Evolutionary conservation across 2,113 vertebrate species (phyloP).

Genomic region (Ibidorhyncha struthersii): DNA sequence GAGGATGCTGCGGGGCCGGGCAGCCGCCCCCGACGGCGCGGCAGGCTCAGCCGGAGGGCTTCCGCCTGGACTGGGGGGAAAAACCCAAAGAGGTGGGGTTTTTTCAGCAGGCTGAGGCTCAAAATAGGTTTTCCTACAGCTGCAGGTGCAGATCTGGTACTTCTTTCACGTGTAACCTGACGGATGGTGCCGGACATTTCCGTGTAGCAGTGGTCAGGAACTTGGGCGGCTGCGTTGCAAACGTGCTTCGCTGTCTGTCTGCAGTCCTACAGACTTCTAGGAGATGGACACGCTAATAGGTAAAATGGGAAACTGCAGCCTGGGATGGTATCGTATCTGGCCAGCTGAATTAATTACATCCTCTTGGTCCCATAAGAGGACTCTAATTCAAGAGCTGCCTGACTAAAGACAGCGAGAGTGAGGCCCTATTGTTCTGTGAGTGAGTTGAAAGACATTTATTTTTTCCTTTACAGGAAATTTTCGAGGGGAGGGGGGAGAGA

Average conservation of each 20-base stretch:
- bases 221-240: background rate
- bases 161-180: background rate
- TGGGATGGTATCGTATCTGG: background rate
- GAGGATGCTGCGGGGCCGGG: background rate
- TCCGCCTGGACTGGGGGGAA: background rate
- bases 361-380: background rate
- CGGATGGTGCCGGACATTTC: background rate
- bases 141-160: background rate
- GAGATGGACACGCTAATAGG: background rate
- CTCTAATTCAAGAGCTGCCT: background rate
- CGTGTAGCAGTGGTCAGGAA: rapidly evolving
- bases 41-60: background rate
- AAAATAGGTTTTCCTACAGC: background rate
- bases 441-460: background rate
- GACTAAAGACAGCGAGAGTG: background rate
- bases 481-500: background rate
- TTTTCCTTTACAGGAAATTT: conserved; percentile 22
- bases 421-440: background rate
- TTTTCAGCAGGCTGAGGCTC: background rate
- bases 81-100: background rate
- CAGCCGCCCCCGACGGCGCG: background rate
- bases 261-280: background rate
- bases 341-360: background rate
- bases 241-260: background rate
- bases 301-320: background rate